These are phyloP conservation scores for Cladorhizidae sp. DNA, from an alignment of 37 sponge, comb jelly and placozoan genomes.

Conservation along the genomic window DNA sequence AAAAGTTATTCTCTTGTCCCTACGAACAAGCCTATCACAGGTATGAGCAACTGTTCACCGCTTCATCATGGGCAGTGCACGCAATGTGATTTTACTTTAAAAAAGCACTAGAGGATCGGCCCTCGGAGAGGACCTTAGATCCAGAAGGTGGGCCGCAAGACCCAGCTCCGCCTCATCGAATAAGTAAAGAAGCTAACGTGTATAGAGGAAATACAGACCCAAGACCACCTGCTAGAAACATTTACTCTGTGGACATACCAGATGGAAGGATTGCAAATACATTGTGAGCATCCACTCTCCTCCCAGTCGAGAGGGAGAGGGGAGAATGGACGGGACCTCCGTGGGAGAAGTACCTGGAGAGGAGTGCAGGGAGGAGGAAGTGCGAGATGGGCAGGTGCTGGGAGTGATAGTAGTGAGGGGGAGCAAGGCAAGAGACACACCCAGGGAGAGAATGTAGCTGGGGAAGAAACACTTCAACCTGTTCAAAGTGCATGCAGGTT, in stretches of 20 bases:
- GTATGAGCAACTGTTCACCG: no score
- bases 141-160: no score
- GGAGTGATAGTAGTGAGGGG: slow-evolving; percentile 30
- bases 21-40: no score
- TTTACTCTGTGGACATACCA: slow-evolving; percentile 33
- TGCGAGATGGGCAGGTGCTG: slow-evolving; percentile 30
- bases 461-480: slow-evolving; percentile 60
- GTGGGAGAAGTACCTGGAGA: neutral
- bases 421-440: neutral
- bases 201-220: no score
- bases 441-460: neutral
- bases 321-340: neutral
- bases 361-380: slow-evolving; percentile 41
- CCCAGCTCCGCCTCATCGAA: no score
- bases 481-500: neutral
- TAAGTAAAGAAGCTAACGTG: no score
- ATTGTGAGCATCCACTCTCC: slow-evolving; percentile 54
- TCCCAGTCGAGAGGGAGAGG: slow-evolving; percentile 38
- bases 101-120: no score
- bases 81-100: no score
- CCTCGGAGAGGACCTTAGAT: no score
- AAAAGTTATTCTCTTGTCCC: no score
- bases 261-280: slow-evolving; percentile 52
- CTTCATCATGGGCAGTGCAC: no score
- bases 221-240: no score